Evolutionary conservation across 2,888 invertebrate genomes (phyloP), one percentile per base, ranked within the genome.

Genomic region (Myopa tessellatipennis): DNA sequence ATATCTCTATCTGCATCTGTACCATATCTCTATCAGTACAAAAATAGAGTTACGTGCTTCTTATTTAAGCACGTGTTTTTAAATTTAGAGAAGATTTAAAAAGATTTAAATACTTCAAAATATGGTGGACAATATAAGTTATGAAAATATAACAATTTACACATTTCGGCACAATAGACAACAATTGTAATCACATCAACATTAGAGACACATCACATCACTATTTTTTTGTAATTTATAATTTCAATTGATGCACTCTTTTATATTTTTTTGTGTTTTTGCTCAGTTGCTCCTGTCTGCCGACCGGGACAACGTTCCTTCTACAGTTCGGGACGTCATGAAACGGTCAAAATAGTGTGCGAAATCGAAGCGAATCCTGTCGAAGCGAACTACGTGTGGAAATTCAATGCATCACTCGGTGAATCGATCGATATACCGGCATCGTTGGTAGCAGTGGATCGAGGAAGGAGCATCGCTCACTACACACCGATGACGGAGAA

Each of bases 301-400:
- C 91, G 92, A 70, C 91, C 92, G 0, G 92, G 92, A 52, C 95
- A 94, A 86, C 91, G 92, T 74, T 92, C 91, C 81, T 91, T 92
- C 16, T 93, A 93, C 85, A 95, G 94, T 40, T 93, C 94, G n/a
- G 95, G 93, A 14, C 90, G 94, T 18, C 92, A 93, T 80, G 95
- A 95, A 87, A 91, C 91, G 12, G 92, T 92, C 60, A 91, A 91
- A 85, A 92, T 95, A 81, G 90, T 91, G n/a, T 95, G 94, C 88
- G 93, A 93, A 87, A 90, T 95, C 77, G 94, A 94, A 85, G 93
- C 94, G 55, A 94, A 94, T 90, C 95, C 95, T 26, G 88, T 91
- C 76, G 92, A 93, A 82, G 91, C 93, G 58, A 91, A 90, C 82
- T 94, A 94, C 89, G 90, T 91, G 79, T 94, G 94, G 94, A 93